Percentiles rank a stretch among this genome's conserved stretches.
Evolutionary conservation across 2,888 invertebrate species (phyloP).

Genomic region (Scrobipalpa atriplicella): DNA sequence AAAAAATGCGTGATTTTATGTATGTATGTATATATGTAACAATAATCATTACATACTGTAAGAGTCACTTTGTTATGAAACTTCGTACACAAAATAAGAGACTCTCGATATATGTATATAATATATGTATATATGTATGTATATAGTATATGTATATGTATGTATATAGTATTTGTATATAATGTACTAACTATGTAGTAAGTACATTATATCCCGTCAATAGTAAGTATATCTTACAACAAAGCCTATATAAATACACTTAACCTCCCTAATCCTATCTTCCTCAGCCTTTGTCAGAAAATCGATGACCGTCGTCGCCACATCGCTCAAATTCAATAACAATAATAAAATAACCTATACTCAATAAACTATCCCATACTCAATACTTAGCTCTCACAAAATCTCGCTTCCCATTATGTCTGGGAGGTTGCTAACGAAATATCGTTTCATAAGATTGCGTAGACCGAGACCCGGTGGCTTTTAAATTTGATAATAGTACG

Average conservation of each 20-base stretch:
- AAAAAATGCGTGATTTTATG: too few species aligned
- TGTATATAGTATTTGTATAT: too few species aligned
- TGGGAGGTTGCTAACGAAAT: conserved; percentile 10
- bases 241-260: background rate
- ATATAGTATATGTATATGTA: too few species aligned
- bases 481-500: background rate
- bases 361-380: conserved; percentile 13
- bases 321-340: conserved; percentile 16
- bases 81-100: too few species aligned
- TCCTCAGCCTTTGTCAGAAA: background rate
- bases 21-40: too few species aligned
- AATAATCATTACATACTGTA: too few species aligned
- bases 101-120: too few species aligned
- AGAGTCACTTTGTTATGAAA: too few species aligned
- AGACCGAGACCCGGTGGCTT: background rate
- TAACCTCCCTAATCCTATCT: background rate
- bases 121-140: too few species aligned
- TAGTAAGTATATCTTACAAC: background rate
- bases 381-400: conserved; percentile 15
- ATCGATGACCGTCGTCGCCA: conserved; percentile 1
- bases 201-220: too few species aligned
- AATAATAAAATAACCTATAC: conserved; percentile 19
- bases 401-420: conserved; percentile 17
- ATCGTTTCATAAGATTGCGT: conserved; percentile 17
- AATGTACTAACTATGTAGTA: too few species aligned